Percentiles rank a stretch among this genome's conserved stretches.
Conservation (phyloP, 2,113 vertebrate genomes). For the Rattus rattus region DNA sequence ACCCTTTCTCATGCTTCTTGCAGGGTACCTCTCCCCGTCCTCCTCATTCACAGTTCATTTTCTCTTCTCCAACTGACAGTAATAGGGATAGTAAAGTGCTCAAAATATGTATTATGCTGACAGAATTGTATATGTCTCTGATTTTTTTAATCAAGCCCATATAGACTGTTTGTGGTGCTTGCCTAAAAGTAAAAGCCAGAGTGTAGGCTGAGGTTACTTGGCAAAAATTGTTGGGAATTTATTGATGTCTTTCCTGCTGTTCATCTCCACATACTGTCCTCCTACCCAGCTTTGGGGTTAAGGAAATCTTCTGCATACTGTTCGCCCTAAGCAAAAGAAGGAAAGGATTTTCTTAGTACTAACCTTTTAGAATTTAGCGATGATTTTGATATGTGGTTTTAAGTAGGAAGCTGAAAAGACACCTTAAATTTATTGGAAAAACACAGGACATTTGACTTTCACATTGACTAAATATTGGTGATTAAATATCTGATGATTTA, state of each 20-base stretch:
- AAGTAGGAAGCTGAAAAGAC: neutral
- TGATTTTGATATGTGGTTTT: constrained; percentile 16
- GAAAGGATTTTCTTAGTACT: constrained; percentile 27
- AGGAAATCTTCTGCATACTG: neutral
- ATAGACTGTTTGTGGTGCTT: constrained; percentile 31
- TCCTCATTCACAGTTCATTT: neutral
- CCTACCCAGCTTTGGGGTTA: neutral
- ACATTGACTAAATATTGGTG: constrained; percentile 28
- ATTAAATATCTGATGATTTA: constrained; percentile 16
- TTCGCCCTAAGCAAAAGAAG: neutral
- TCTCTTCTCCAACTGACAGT: neutral
- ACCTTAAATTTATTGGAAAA: constrained; percentile 22
- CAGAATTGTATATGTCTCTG: neutral
- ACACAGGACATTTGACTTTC: neutral
- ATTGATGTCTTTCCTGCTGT: neutral
- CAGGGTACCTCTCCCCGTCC: neutral
- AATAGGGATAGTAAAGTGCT: constrained; percentile 9
- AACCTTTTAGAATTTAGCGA: constrained; percentile 34
- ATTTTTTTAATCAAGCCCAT: constrained; percentile 47
- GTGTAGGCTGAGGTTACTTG: constrained; percentile 11
- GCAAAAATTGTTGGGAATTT: neutral
- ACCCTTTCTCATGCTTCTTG: neutral
- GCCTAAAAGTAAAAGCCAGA: constrained; percentile 25
- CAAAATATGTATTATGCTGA: constrained; percentile 26
- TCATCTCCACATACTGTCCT: neutral